Evolutionary conservation across 1,140 invertebrate species (phyloP).

Genomic region (Nylanderia fulva): DNA sequence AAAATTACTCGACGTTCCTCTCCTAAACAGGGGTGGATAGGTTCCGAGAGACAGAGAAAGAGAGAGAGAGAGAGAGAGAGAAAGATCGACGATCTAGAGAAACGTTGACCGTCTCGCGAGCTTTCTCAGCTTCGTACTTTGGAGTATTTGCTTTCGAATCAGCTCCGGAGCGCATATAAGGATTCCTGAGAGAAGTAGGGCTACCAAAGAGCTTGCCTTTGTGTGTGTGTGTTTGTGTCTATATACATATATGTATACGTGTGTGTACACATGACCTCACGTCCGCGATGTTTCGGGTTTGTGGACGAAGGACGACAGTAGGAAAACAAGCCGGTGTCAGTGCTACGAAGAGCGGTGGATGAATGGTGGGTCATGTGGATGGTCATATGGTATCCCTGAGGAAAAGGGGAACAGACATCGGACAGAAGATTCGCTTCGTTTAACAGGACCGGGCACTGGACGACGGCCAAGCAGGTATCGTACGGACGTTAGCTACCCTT

Average conservation of each 20-base stretch:
- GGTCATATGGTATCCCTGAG: conserved; percentile 56
- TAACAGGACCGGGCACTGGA: conserved; percentile 77
- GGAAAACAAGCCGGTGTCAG: conserved; percentile 7
- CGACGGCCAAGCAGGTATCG: conserved; percentile 78
- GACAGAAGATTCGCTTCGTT: conserved; percentile 81
- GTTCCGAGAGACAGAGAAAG: too few species aligned
- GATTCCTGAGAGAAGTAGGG: conserved; percentile 28
- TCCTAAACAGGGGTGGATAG: background rate
- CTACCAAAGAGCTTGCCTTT: background rate
- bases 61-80: too few species aligned
- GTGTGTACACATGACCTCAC: background rate
- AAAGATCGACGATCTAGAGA: conserved; percentile 36
- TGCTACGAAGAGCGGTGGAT: background rate
- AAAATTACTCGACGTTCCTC: conserved; percentile 28
- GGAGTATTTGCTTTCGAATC: conserved; percentile 56
- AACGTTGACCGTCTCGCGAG: conserved; percentile 5
- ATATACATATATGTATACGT: background rate
- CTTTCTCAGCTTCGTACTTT: conserved; percentile 36
- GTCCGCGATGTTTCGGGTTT: conserved; percentile 11
- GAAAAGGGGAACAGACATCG: conserved; percentile 45
- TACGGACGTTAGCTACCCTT: conserved; percentile 75
- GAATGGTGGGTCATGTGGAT: conserved; percentile 9
- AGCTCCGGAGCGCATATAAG: background rate
- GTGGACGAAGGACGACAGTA: conserved; percentile 1
- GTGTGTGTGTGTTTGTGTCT: background rate